phyloP scores from a whole-genome alignment of 2,797 vertebrate species.

The Eospalax fontanierii region DNA sequence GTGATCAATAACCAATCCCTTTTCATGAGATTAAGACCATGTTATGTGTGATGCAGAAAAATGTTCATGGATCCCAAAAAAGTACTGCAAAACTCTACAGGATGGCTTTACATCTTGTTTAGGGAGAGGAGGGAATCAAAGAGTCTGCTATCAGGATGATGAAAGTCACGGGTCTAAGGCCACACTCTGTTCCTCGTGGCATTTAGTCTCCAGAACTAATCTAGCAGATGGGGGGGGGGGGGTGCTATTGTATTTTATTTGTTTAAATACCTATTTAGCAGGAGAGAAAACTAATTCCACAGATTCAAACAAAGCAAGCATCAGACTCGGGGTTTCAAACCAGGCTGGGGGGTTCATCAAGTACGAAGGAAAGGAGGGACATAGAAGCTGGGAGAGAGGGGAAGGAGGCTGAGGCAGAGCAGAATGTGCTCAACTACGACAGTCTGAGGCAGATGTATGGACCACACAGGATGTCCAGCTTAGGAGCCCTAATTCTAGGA shows the following conservation, averaged over 20 bases:
- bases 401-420: neutral
- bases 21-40: neutral
- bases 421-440: neutral
- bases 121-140: neutral
- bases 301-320: neutral
- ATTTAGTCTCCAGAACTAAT: too few relatives aligned
- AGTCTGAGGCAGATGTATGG: neutral
- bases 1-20: neutral
- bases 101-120: neutral
- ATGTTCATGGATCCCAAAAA: neutral
- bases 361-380: neutral
- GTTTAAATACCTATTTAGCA: neutral
- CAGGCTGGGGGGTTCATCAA: neutral
- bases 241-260: neutral
- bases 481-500: neutral
- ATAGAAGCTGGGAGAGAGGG: neutral
- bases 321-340: neutral
- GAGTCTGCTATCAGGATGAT: neutral
- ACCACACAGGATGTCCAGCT: neutral
- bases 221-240: neutral
- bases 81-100: neutral
- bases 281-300: neutral
- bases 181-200: too few relatives aligned
- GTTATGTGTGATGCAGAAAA: neutral
- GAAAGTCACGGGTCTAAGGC: accelerated